phyloP scores from a whole-genome alignment of 1,140 invertebrate species.

The Pomacea maculata region DNA sequence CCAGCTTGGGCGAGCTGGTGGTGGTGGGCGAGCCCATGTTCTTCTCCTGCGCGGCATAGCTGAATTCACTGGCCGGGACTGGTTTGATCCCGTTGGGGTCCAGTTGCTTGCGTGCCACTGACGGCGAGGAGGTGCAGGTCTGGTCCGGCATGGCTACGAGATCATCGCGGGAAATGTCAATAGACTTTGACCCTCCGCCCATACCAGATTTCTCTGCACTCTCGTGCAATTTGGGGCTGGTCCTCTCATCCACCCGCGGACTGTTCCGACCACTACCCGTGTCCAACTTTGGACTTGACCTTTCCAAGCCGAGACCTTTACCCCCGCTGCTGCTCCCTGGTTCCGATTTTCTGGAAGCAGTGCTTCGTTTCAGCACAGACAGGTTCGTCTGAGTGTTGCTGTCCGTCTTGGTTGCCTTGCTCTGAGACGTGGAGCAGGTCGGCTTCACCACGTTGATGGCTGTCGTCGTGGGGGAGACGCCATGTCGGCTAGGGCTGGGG shows the following conservation, averaged over 20 bases:
- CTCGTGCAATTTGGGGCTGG: neutral
- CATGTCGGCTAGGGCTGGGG: constrained; percentile 31
- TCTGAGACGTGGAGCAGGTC: constrained; percentile 43
- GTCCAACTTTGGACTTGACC: constrained; percentile 13
- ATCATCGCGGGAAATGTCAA: neutral
- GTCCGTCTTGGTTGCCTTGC: constrained; percentile 48
- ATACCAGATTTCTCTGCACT: no score
- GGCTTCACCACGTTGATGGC: constrained; percentile 60
- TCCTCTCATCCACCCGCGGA: neutral
- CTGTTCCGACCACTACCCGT: neutral
- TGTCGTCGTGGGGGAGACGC: constrained; percentile 33
- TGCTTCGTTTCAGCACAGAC: constrained; percentile 49
- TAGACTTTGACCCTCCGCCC: no score
- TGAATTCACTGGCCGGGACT: constrained; percentile 18
- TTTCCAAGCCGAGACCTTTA: constrained; percentile 19
- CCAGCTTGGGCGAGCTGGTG: constrained; percentile 56
- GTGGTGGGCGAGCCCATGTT: constrained; percentile 24
- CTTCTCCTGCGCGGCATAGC: constrained; percentile 20
- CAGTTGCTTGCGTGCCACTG: constrained; percentile 1
- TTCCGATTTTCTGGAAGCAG: constrained; percentile 26
- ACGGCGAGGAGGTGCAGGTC: constrained; percentile 3
- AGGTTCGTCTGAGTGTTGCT: constrained; percentile 58
- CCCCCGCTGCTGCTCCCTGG: constrained; percentile 10
- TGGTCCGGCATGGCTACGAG: neutral
- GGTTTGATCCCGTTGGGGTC: constrained; percentile 18